These are phyloP conservation scores for Patagioenas fasciata DNA, from an alignment of 2,113 vertebrate species.

Conservation along the genomic window DNA sequence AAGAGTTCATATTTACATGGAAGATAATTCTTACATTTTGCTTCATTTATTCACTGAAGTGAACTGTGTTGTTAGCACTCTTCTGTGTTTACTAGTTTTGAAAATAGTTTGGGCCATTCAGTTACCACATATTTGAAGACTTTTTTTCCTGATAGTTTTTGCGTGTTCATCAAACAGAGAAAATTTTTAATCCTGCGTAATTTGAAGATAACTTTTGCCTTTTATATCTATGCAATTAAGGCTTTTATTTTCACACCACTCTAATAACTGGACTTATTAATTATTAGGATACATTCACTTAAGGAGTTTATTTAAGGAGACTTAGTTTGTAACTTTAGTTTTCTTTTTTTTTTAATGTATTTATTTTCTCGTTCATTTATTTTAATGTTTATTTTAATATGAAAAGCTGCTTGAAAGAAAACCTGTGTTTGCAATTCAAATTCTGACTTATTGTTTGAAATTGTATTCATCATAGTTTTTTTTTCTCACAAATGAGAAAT, in stretches of 20 bases:
- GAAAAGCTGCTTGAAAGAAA: not conserved
- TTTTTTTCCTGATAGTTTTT: not conserved
- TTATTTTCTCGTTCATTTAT: not conserved
- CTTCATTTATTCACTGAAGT: not conserved
- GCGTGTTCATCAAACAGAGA: not conserved
- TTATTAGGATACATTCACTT: not conserved
- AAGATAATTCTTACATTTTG: not conserved
- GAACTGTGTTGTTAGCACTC: not conserved
- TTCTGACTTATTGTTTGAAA: not conserved
- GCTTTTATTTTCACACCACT: not conserved
- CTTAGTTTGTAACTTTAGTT: not conserved
- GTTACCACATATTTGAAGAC: not conserved
- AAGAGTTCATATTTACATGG: not conserved
- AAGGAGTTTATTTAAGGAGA: not conserved
- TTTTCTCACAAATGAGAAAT: not conserved
- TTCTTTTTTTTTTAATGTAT: not conserved
- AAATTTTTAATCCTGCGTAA: not conserved
- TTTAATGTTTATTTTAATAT: not conserved
- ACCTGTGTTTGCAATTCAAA: not conserved
- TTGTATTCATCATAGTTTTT: not conserved
- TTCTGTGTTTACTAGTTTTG: not conserved
- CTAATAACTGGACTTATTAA: not conserved
- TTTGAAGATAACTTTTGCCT: not conserved
- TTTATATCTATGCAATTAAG: not conserved
- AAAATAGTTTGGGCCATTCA: not conserved